A percentile compares a stretch with the other conserved stretches of the same genome.
These are phyloP conservation scores for Heliconius erato DNA, from an alignment of 2,888 invertebrate species.

Conservation along the genomic window DNA sequence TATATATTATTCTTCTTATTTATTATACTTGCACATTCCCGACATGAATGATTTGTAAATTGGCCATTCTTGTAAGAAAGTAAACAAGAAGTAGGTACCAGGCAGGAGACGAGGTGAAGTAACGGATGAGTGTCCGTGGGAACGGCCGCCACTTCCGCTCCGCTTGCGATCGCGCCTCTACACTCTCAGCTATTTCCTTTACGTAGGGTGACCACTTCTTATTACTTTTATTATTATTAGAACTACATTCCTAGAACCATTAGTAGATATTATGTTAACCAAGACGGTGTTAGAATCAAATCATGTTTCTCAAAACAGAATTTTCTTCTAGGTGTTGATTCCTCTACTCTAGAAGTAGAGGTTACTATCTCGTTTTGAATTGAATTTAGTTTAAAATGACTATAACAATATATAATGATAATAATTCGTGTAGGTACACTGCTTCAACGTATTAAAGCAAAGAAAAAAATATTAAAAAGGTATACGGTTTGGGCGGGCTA, in stretches of 20 bases:
- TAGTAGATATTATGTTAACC: background rate
- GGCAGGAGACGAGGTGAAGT: constrained; percentile 73
- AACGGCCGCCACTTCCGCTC: constrained; percentile 84
- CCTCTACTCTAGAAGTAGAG: background rate
- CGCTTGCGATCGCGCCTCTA: constrained; percentile 71
- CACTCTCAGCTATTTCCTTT: constrained; percentile 83
- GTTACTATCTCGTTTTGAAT: background rate
- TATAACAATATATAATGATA: background rate
- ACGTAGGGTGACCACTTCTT: constrained; percentile 72
- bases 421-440: no score
- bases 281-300: background rate
- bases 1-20: background rate
- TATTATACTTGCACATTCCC: constrained; percentile 36
- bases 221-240: constrained; percentile 36
- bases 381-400: background rate
- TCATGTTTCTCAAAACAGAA: background rate
- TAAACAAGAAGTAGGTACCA: constrained; percentile 47
- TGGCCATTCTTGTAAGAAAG: constrained; percentile 59
- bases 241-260: background rate
- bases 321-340: background rate
- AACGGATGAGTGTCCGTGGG: constrained; percentile 85
- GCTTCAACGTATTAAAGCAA: no score
- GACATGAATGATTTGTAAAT: constrained; percentile 14
- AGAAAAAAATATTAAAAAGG: no score
- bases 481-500: no score